phyloP scores from a whole-genome alignment of 2,888 invertebrate genomes.

The Mythimna lalbum region DNA sequence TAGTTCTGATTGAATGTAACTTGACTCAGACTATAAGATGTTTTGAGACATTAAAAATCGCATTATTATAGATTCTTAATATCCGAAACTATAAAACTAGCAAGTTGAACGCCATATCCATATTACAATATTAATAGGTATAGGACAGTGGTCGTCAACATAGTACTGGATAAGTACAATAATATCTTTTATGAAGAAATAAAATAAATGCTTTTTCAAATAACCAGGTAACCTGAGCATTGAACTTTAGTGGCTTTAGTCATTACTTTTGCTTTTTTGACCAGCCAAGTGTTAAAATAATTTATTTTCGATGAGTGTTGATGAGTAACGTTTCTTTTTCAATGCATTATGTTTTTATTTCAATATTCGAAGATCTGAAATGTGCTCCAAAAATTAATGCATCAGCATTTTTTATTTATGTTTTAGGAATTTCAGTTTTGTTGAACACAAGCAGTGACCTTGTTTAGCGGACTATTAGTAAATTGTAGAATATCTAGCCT shows the following conservation, averaged over 20 bases:
- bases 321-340: background rate
- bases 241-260: conserved; percentile 15
- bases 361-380: background rate
- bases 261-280: conserved; percentile 29
- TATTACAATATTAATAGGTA: too few relatives aligned
- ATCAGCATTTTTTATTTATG: background rate
- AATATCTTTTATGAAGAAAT: too few relatives aligned
- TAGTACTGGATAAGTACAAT: too few relatives aligned
- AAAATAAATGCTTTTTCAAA: conserved; percentile 4
- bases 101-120: too few relatives aligned
- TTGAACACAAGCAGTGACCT: background rate
- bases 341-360: conserved; percentile 3
- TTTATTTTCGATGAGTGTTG: conserved; percentile 24
- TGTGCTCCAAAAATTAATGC: background rate
- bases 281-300: conserved; percentile 11
- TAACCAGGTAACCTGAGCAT: conserved; percentile 30
- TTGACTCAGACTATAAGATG: too few relatives aligned
- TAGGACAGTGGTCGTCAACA: too few relatives aligned
- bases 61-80: too few relatives aligned
- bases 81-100: too few relatives aligned
- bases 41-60: background rate
- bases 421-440: background rate
- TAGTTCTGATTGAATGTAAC: too few relatives aligned
- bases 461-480: background rate
- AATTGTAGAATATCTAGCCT: background rate